Conservation (phyloP, 1,140 invertebrate genomes). For the Lordiphosa stackelbergi region DNA sequence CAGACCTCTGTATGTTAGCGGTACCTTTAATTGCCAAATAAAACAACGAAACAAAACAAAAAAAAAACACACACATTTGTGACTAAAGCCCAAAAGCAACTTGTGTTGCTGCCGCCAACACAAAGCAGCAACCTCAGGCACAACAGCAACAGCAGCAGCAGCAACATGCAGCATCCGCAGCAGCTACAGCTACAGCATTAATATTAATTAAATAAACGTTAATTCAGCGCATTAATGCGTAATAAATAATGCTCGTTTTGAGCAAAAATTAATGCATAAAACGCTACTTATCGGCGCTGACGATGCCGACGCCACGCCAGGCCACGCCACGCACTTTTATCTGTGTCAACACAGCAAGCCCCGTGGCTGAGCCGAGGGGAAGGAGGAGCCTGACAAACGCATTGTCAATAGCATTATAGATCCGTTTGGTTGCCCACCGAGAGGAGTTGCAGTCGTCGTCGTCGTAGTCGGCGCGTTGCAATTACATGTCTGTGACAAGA, state of each 20-base stretch:
- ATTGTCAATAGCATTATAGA: conserved; percentile 70
- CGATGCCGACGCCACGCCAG: conserved; percentile 12
- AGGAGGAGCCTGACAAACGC: conserved; percentile 54
- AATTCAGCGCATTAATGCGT: conserved; percentile 75
- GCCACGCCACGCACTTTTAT: conserved; percentile 47
- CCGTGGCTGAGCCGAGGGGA: neutral
- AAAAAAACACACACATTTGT: conserved; percentile 1
- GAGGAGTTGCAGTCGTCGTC: conserved; percentile 46
- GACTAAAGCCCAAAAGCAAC: conserved; percentile 39
- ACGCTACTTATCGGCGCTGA: conserved; percentile 68
- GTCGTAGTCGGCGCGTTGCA: conserved; percentile 10
- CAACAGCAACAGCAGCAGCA: conserved; percentile 20
- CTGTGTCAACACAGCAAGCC: conserved; percentile 69
- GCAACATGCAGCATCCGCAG: conserved; percentile 16
- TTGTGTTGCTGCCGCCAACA: conserved; percentile 16
- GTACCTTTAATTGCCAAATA: conserved; percentile 43
- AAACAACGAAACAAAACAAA: neutral
- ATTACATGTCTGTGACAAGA: conserved; percentile 73
- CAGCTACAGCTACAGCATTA: conserved; percentile 56
- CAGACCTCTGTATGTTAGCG: conserved; percentile 31
- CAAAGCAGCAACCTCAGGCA: conserved; percentile 16
- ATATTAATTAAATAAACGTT: conserved; percentile 77
- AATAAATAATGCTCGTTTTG: conserved; percentile 73
- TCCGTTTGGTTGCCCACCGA: conserved; percentile 38
- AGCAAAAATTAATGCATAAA: conserved; percentile 74